phyloP scores from a whole-genome alignment of 1,140 invertebrate species.

The Brachionus rubens region DNA sequence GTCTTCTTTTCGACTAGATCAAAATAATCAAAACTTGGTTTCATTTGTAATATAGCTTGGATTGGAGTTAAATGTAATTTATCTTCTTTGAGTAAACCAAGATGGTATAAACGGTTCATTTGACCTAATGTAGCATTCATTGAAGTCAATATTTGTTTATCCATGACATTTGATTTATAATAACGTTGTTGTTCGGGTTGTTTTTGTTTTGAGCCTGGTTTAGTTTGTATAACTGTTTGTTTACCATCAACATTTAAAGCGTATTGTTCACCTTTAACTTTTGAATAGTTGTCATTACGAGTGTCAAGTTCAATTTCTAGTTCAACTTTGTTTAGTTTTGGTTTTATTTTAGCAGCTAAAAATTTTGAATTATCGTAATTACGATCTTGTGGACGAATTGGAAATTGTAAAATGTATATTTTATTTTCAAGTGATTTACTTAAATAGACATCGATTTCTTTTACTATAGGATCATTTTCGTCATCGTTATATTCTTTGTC shows the following conservation, averaged over 20 bases:
- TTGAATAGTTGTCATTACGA: conserved; percentile 32
- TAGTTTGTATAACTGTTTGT: not conserved
- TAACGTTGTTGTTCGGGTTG: not conserved
- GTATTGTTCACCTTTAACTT: conserved; percentile 33
- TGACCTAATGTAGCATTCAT: conserved; percentile 29
- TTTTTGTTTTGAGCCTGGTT: not conserved
- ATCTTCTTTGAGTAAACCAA: conserved; percentile 26
- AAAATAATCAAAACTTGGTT: conserved; percentile 45
- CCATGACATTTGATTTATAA: conserved; percentile 35
- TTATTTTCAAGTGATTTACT: conserved; percentile 20
- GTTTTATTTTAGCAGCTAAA: conserved; percentile 3
- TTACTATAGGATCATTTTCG: conserved; percentile 9
- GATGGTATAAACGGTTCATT: conserved; percentile 45
- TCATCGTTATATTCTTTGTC: not conserved
- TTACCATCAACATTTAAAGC: conserved; percentile 43
- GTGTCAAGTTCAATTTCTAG: conserved; percentile 24
- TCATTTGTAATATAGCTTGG: conserved; percentile 41
- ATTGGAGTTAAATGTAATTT: conserved; percentile 29
- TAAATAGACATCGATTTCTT: conserved; percentile 37
- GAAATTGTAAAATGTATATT: conserved; percentile 37
- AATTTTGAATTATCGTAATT: conserved; percentile 15
- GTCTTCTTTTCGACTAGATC: conserved; percentile 17
- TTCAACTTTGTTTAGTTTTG: conserved; percentile 40
- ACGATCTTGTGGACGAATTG: conserved; percentile 30
- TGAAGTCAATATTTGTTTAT: conserved; percentile 9